These are phyloP conservation scores for Hypolimnas misippus DNA, from an alignment of 2,888 invertebrate genomes.

Conservation along the genomic window DNA sequence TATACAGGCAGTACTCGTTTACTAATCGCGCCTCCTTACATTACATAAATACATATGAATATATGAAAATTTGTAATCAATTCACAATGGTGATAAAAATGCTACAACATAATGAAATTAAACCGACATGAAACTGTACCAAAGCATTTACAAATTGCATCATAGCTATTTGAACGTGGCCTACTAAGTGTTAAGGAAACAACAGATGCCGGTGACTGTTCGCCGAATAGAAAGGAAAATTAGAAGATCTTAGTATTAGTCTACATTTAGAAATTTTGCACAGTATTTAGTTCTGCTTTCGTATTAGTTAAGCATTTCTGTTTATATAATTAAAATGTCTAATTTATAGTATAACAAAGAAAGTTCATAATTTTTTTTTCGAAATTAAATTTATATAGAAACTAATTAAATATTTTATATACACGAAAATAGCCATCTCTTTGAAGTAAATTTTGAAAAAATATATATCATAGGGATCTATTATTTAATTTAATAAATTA, in stretches of 20 bases:
- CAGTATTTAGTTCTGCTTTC: not conserved
- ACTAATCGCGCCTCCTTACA: too few species aligned
- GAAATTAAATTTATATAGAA: too few species aligned
- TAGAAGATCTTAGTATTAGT: not conserved
- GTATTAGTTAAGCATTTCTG: not conserved
- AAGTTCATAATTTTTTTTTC: too few species aligned
- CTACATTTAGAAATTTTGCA: not conserved
- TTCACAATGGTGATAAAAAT: not conserved
- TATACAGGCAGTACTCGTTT: too few species aligned
- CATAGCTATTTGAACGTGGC: constrained; percentile 40
- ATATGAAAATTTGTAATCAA: too few species aligned
- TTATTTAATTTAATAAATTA: too few species aligned
- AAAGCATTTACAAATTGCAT: constrained; percentile 38
- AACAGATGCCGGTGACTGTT: constrained; percentile 13
- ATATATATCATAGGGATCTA: too few species aligned
- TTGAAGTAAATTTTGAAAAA: too few species aligned
- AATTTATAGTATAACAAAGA: not conserved
- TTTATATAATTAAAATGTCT: not conserved
- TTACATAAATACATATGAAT: too few species aligned
- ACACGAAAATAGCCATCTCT: too few species aligned
- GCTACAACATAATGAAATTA: constrained; percentile 27
- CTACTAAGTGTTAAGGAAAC: constrained; percentile 38
- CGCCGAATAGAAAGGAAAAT: constrained; percentile 23
- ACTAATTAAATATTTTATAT: too few species aligned
- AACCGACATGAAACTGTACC: constrained; percentile 28